phyloP scores from a whole-genome alignment of 1,140 invertebrate species.

The Drosophila jambulina region DNA sequence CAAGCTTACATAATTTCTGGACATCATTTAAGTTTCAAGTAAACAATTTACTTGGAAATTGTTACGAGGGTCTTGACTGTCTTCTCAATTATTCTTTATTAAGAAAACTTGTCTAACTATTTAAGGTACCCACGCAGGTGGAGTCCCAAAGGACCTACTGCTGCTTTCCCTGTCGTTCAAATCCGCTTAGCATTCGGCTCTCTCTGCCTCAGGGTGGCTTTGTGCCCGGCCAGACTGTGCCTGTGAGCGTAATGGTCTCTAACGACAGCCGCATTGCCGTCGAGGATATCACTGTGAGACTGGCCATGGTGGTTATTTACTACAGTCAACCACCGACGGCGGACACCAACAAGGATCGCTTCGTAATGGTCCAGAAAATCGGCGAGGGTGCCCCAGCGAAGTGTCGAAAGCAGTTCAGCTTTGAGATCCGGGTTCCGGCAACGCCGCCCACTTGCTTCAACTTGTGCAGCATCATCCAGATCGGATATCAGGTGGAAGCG shows the following conservation, averaged over 20 bases:
- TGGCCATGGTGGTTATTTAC: conserved; percentile 85
- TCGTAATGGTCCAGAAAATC: conserved; percentile 86
- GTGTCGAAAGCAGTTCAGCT: conserved; percentile 57
- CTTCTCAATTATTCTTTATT: not conserved
- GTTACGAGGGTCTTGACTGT: no score
- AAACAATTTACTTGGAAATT: no score
- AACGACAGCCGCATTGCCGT: conserved; percentile 86
- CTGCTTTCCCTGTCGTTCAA: conserved; percentile 71
- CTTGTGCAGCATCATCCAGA: conserved; percentile 89
- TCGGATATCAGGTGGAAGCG: conserved; percentile 89
- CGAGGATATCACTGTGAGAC: conserved; percentile 84
- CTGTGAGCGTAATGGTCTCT: conserved; percentile 54
- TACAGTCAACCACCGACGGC: conserved; percentile 86
- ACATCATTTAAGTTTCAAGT: not conserved
- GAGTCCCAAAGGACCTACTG: conserved; percentile 67
- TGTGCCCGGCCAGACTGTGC: conserved; percentile 74
- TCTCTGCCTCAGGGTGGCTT: conserved; percentile 72
- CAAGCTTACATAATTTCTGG: not conserved
- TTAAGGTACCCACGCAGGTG: conserved; percentile 63
- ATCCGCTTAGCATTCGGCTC: conserved; percentile 61
- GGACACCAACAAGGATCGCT: conserved; percentile 86
- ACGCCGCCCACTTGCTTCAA: conserved; percentile 90
- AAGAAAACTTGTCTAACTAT: not conserved
- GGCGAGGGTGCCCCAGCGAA: conserved; percentile 85
- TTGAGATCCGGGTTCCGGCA: conserved; percentile 87